phyloP scores from a whole-genome alignment of 2,797 vertebrate species.

The Psittacula echo region DNA sequence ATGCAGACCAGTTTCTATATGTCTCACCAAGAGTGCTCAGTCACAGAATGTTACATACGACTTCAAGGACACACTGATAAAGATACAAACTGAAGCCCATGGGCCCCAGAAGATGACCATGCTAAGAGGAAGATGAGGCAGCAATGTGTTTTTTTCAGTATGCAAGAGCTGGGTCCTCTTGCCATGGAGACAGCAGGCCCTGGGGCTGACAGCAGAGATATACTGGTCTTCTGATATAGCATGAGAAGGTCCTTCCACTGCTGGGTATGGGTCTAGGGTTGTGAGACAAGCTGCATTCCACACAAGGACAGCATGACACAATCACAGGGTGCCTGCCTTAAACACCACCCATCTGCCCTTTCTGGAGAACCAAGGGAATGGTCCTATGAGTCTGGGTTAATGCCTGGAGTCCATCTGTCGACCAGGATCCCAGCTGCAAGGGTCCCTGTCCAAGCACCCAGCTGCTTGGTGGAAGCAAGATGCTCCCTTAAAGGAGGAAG shows the following conservation, averaged over 20 bases:
- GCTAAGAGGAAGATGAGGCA: not conserved
- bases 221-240: not conserved
- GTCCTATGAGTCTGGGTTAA: not conserved
- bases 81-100: not conserved
- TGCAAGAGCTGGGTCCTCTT: not conserved
- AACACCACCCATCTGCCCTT: not conserved
- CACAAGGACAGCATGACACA: not conserved
- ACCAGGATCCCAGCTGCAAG: not conserved
- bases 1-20: not conserved
- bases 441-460: not conserved
- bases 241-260: not conserved
- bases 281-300: not conserved
- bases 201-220: not conserved
- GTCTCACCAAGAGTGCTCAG: not conserved
- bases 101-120: not conserved
- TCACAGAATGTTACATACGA: not conserved
- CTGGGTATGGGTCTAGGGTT: fast-evolving
- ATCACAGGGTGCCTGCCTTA: not conserved
- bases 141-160: not conserved
- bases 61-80: not conserved
- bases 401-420: not conserved
- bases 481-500: not conserved
- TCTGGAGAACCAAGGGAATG: not conserved
- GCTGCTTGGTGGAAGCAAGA: not conserved
- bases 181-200: not conserved